Base-by-base conservation (phyloP, 2,888 invertebrate genomes). In the Drosophila rubida region DNA sequence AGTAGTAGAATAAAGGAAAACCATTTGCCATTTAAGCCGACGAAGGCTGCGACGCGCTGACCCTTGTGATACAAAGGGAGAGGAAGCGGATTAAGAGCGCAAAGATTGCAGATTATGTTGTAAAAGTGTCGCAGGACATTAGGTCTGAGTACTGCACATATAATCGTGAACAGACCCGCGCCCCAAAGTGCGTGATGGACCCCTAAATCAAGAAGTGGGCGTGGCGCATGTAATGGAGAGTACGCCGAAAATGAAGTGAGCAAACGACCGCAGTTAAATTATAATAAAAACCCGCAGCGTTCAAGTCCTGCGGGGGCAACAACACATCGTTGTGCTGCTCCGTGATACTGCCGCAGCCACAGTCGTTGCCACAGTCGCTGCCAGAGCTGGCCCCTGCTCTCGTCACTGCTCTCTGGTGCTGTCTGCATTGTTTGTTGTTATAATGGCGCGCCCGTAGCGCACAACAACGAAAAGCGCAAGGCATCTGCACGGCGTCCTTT, bases 371-470 rank as follows among this genome's bases (percentile, higher is more conserved):
- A 8, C 49, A 50, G 42, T n/a, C n/a, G n/a, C n/a, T n/a, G n/a
- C 8, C 11, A 7, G 30, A 41, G 58, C 44, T 48, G 50, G n/a
- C 11, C 49, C 25, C 50, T 23, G 32, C 27, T 27, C 37, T 32
- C 42, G 39, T n/a, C 8, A 0, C 13, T 22, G 27, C n/a, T 19
- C 44, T 2, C 48, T n/a, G 58, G 35, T 48, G 50, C 66, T 68
- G 55, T 63, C 75, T 69, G 84, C 84, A 84, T 87, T 87, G 80
- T 81, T 82, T 79, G 88, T 79, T 81, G 87, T 71, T 87, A 69
- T 88, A 83, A 87, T 87, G 85, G 88, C 77, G 79, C 75, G 75
- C 75, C 78, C 78, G 78, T 75, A 75, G 68, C 69, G 54, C 50
- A 57, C 54, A 66, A 60, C 72, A 78, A 71, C 87, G 77, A 82